Evolutionary conservation across 2,797 vertebrate genomes (phyloP).

Genomic region (Distichodus sexfasciatus): DNA sequence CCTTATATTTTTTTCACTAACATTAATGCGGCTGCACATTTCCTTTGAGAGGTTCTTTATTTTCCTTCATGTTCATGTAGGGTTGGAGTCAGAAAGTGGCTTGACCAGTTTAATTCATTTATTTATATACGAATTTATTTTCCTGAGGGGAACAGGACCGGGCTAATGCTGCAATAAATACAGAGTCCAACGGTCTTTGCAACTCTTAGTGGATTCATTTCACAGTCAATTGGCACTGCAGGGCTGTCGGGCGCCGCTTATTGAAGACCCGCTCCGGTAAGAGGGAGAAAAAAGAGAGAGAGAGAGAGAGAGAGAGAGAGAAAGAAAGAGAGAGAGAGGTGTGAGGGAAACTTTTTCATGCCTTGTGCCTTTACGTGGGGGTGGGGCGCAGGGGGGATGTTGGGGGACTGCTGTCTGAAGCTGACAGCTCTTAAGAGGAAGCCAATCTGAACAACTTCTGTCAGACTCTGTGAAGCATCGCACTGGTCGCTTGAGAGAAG

Average conservation of each 20-base stretch:
- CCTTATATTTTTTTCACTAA: too few species aligned
- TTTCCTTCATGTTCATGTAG: background rate
- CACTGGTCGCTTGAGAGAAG: conserved; percentile 10
- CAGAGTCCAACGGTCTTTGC: conserved; percentile 52
- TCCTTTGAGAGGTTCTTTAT: background rate
- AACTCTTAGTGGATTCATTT: conserved; percentile 60
- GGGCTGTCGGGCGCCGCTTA: conserved; percentile 43
- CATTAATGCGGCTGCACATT: too few species aligned
- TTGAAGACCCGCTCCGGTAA: conserved; percentile 43
- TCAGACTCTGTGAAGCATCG: conserved; percentile 10
- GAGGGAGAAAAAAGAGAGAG: conserved; percentile 1
- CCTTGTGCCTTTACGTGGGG: conserved; percentile 32
- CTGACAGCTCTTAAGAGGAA: conserved; percentile 23
- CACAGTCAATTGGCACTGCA: conserved; percentile 53
- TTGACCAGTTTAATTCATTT: conserved; percentile 32
- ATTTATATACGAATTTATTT: conserved; percentile 41
- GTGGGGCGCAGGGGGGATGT: too few species aligned
- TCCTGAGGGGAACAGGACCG: conserved; percentile 8
- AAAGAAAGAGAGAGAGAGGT: conserved; percentile 15
- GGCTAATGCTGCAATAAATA: conserved; percentile 51
- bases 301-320: background rate
- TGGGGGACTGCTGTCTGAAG: conserved; percentile 18
- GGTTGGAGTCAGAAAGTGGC: conserved; percentile 21
- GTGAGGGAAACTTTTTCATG: conserved; percentile 32
- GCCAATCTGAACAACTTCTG: conserved; percentile 25